phyloP scores from a whole-genome alignment of 2,113 vertebrate genomes.

The Craseonycteris thonglongyai region DNA sequence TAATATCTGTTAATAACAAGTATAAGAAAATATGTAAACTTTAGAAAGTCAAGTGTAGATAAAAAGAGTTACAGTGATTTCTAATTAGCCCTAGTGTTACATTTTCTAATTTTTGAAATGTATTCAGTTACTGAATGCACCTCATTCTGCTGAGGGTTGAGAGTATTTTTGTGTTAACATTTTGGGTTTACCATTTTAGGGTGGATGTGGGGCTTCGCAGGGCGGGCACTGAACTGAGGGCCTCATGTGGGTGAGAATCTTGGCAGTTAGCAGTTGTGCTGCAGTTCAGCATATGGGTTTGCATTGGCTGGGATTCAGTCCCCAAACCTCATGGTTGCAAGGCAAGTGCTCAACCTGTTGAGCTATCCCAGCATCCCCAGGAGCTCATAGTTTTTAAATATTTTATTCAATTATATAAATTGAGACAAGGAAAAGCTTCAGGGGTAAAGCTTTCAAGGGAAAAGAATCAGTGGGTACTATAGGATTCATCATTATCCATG shows the following conservation, averaged over 20 bases:
- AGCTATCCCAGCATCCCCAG: too few relatives aligned
- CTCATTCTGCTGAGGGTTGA: neutral
- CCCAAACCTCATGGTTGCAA: too few relatives aligned
- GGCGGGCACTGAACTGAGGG: too few relatives aligned
- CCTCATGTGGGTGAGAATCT: too few relatives aligned
- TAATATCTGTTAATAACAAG: neutral
- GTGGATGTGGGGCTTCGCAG: too few relatives aligned
- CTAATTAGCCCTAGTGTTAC: neutral
- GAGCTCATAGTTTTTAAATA: conserved; percentile 3
- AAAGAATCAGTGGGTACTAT: neutral
- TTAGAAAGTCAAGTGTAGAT: neutral
- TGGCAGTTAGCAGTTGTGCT: too few relatives aligned
- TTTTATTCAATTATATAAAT: neutral
- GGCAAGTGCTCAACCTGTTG: too few relatives aligned
- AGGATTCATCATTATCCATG: neutral
- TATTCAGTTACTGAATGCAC: neutral
- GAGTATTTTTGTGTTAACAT: neutral
- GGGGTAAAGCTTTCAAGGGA: too few relatives aligned
- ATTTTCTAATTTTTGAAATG: neutral
- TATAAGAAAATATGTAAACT: neutral
- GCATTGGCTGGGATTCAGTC: too few relatives aligned
- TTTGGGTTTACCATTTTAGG: neutral
- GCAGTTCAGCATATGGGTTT: too few relatives aligned
- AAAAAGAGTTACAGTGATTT: neutral
- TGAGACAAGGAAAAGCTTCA: neutral